Evolutionary conservation across 2,888 invertebrate species (phyloP).

Genomic region (Platycheirus rosarum): DNA sequence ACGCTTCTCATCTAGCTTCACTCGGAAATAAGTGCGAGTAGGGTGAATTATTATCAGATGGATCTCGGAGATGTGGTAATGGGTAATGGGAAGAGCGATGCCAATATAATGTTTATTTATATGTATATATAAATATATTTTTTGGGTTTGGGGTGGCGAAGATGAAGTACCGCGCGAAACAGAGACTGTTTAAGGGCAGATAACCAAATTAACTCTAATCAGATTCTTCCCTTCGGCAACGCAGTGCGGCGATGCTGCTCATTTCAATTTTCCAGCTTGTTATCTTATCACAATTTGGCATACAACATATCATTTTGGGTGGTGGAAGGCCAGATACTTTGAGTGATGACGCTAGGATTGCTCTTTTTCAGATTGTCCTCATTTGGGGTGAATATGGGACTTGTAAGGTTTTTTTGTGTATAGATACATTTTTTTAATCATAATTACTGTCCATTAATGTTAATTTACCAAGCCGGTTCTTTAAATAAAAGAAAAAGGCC

Average conservation of each 20-base stretch:
- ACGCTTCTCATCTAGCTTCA: conserved; percentile 53
- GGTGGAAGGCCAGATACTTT: conserved; percentile 31
- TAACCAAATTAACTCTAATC: conserved; percentile 77
- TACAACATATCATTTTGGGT: conserved; percentile 73
- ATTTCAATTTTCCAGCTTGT: conserved; percentile 77
- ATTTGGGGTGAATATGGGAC: conserved; percentile 1
- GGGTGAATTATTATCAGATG: conserved; percentile 72
- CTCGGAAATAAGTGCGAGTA: conserved; percentile 32
- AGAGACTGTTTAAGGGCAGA: conserved; percentile 70
- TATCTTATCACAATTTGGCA: conserved; percentile 77
- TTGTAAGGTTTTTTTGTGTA: not conserved
- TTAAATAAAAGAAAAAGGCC: too few relatives aligned
- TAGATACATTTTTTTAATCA: too few relatives aligned
- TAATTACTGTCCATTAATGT: too few relatives aligned
- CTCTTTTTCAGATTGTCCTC: conserved; percentile 2
- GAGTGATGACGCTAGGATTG: conserved; percentile 22
- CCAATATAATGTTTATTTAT: conserved; percentile 70
- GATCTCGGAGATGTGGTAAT: conserved; percentile 65
- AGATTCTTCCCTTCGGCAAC: conserved; percentile 70
- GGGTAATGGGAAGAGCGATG: conserved; percentile 53
- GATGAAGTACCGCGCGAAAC: conserved; percentile 59
- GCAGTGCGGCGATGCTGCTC: conserved; percentile 59
- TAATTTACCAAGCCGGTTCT: too few relatives aligned
- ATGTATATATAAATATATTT: conserved; percentile 40
- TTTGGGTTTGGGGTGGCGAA: conserved; percentile 51